These are phyloP conservation scores for Stigmatopora nigra DNA, from an alignment of 2,113 vertebrate species.

Conservation along the genomic window DNA sequence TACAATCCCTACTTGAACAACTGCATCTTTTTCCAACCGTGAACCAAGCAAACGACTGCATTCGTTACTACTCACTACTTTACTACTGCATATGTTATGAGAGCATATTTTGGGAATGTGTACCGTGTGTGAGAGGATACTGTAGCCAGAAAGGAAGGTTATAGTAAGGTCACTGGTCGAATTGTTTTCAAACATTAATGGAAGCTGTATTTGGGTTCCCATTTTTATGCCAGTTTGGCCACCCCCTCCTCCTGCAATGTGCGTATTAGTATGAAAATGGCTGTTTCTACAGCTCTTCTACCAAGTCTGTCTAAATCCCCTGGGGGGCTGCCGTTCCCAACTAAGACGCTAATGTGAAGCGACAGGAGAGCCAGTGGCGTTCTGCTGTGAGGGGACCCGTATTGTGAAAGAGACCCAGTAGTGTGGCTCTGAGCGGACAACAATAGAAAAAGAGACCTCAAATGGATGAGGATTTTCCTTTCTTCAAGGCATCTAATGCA, in stretches of 20 bases:
- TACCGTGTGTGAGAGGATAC: slow-evolving; percentile 21
- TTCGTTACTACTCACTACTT: slow-evolving; percentile 27
- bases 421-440: slow-evolving; percentile 51
- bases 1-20: no score
- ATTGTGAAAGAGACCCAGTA: slow-evolving; percentile 56
- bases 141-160: slow-evolving; percentile 1
- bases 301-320: slow-evolving; percentile 48
- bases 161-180: slow-evolving; percentile 56
- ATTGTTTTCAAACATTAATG: slow-evolving; percentile 39
- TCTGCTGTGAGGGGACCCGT: slow-evolving; percentile 53
- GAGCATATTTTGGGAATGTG: slow-evolving; percentile 32
- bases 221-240: slow-evolving; percentile 40
- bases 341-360: slow-evolving; percentile 60
- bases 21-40: neutral
- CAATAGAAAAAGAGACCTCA: slow-evolving; percentile 48
- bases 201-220: slow-evolving; percentile 42
- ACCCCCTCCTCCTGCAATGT: slow-evolving; percentile 23
- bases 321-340: slow-evolving; percentile 46
- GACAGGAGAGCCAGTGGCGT: slow-evolving; percentile 59
- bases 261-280: slow-evolving; percentile 2
- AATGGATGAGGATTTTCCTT: slow-evolving; percentile 37
- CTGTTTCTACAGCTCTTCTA: slow-evolving; percentile 38
- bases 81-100: slow-evolving; percentile 43
- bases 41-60: neutral
- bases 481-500: slow-evolving; percentile 34